Conservation (phyloP, 2,113 vertebrate species). For the Stigmatopora argus region DNA sequence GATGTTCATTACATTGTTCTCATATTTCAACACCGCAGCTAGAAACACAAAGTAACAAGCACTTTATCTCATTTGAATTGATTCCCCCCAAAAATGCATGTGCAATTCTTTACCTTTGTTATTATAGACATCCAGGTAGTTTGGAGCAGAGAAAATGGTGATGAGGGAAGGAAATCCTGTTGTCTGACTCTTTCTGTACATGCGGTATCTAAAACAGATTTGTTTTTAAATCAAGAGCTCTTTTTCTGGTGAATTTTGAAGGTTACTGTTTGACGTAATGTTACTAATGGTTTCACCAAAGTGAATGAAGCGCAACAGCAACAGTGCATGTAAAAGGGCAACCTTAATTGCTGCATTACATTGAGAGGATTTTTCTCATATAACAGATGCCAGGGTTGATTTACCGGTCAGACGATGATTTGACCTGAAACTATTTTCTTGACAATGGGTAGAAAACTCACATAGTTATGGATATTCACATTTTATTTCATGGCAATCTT, state of each 20-base stretch:
- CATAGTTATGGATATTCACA: background rate
- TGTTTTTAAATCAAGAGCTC: background rate
- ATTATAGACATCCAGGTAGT: slow-evolving; percentile 80
- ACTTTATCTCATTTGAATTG: background rate
- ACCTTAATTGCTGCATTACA: slow-evolving; percentile 42
- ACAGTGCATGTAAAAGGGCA: slow-evolving; percentile 14
- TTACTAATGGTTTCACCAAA: slow-evolving; percentile 33
- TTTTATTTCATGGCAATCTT: background rate
- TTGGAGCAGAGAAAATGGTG: slow-evolving; percentile 79
- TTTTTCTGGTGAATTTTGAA: background rate
- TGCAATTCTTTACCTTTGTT: slow-evolving; percentile 70
- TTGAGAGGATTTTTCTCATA: slow-evolving; percentile 37
- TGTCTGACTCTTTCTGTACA: slow-evolving; percentile 81
- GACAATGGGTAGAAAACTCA: slow-evolving; percentile 1
- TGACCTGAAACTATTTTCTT: slow-evolving; percentile 11
- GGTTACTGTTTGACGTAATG: slow-evolving; percentile 31
- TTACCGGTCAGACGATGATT: slow-evolving; percentile 31
- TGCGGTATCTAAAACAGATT: slow-evolving; percentile 66
- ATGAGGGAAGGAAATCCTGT: slow-evolving; percentile 80
- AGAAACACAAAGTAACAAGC: slow-evolving; percentile 22
- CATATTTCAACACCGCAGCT: slow-evolving; percentile 79
- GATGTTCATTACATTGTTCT: slow-evolving; percentile 82
- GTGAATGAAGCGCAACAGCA: background rate
- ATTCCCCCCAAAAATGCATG: background rate
- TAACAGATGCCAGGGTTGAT: slow-evolving; percentile 37